A percentile compares a stretch with the other conserved stretches of the same genome.
Conservation (phyloP, 92 coral and sea anemone genomes). For the Actinernus sp. region DNA sequence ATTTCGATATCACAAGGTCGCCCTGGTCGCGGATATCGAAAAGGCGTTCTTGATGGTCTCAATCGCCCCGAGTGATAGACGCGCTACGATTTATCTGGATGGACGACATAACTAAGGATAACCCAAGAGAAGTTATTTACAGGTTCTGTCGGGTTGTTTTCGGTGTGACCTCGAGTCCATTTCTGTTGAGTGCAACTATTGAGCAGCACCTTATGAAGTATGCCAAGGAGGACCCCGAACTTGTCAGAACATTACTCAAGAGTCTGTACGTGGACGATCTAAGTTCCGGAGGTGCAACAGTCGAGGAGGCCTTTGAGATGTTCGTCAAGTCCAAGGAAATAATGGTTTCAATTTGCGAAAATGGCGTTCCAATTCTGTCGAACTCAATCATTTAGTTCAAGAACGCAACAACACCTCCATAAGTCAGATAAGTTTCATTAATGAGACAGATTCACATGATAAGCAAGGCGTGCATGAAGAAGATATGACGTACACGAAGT, state of each 20-base stretch:
- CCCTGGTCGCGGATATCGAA: constrained; percentile 19
- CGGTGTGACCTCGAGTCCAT: constrained; percentile 39
- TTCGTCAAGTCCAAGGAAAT: constrained; percentile 7
- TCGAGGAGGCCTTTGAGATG: constrained; percentile 20
- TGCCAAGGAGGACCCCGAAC: constrained; percentile 61
- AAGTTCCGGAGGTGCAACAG: too few relatives aligned
- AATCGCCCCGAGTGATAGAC: constrained; percentile 14
- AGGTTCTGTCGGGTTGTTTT: constrained; percentile 62
- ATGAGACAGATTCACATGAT: too few relatives aligned
- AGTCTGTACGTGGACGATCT: constrained; percentile 74
- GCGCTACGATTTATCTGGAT: constrained; percentile 20
- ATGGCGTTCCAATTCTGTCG: constrained; percentile 34
- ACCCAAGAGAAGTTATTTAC: constrained; percentile 7
- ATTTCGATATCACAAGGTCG: constrained; percentile 16
- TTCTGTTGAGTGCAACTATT: constrained; percentile 28
- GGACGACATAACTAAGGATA: background rate
- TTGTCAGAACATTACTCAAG: constrained; percentile 37
- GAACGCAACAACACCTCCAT: too few relatives aligned
- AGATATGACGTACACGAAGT: too few relatives aligned
- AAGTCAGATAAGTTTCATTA: too few relatives aligned
- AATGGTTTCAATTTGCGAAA: constrained; percentile 50
- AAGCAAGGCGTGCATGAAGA: too few relatives aligned
- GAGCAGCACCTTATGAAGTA: constrained; percentile 12
- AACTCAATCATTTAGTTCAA: too few relatives aligned
- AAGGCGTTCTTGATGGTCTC: constrained; percentile 31